Conservation (phyloP, 2,113 vertebrate genomes). For the Elephantulus edwardii region DNA sequence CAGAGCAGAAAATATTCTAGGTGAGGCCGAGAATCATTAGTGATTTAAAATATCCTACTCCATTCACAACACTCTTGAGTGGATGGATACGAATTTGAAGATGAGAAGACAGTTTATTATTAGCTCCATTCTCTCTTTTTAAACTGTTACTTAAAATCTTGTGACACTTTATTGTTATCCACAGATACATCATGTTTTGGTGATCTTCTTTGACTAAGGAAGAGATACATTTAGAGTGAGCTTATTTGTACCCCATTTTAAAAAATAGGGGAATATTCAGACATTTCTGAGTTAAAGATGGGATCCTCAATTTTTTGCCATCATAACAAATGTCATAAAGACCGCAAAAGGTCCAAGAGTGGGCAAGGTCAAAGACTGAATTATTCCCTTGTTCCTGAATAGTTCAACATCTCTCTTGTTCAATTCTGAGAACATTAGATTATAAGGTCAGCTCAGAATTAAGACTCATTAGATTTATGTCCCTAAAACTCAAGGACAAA, state of each 20-base stretch:
- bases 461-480: slow-evolving; percentile 79
- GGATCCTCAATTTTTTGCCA: slow-evolving; percentile 69
- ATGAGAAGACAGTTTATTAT: not conserved
- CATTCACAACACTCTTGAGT: not conserved
- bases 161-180: not conserved
- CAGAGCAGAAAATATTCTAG: slow-evolving; percentile 39
- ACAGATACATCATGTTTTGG: slow-evolving; percentile 19
- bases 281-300: slow-evolving; percentile 72
- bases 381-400: slow-evolving; percentile 80
- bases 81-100: not conserved
- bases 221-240: slow-evolving; percentile 9
- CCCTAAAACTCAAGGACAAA: slow-evolving; percentile 58
- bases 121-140: not conserved
- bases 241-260: not conserved
- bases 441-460: slow-evolving; percentile 81
- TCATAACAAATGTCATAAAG: slow-evolving; percentile 77
- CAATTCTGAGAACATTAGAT: slow-evolving; percentile 81
- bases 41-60: slow-evolving; percentile 41
- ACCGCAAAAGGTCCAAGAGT: slow-evolving; percentile 76
- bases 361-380: slow-evolving; percentile 78
- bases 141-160: not conserved
- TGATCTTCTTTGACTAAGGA: slow-evolving; percentile 29
- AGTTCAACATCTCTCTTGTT: slow-evolving; percentile 80
- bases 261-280: slow-evolving; percentile 50
- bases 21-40: not conserved